phyloP scores from a whole-genome alignment of 2,113 vertebrate species.

The Microtus oregoni region DNA sequence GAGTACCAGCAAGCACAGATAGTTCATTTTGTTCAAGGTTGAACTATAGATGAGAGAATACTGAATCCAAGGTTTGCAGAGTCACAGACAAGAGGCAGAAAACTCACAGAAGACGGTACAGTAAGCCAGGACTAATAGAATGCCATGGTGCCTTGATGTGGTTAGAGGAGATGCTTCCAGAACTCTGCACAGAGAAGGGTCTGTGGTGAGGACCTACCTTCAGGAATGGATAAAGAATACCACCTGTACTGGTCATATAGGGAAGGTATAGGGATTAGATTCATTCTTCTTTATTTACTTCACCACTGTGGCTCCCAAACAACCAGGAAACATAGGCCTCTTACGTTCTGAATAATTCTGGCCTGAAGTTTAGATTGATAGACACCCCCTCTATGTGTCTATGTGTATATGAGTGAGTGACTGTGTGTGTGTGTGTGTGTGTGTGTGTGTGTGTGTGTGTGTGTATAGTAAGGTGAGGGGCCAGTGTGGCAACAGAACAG shows the following conservation, averaged over 20 bases:
- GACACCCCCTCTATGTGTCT: too few species aligned
- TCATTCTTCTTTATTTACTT: background rate
- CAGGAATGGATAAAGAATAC: background rate
- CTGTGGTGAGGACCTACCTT: background rate
- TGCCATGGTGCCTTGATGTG: background rate
- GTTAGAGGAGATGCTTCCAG: background rate
- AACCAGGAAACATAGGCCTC: background rate
- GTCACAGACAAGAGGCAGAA: background rate
- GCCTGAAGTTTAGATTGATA: background rate
- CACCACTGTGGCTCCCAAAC: background rate
- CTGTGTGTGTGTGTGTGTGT: background rate
- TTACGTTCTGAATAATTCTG: background rate
- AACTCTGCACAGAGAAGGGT: background rate
- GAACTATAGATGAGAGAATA: background rate
- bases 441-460: background rate
- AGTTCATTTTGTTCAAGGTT: conserved; percentile 1
- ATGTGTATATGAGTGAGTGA: background rate
- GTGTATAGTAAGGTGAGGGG: rapidly evolving
- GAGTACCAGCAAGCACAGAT: background rate
- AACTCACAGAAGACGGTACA: background rate
- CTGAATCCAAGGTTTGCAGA: background rate
- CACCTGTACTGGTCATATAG: background rate
- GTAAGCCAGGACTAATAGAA: background rate
- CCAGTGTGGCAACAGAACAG: background rate
- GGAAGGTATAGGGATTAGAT: too few species aligned